Percentiles rank a stretch among this genome's conserved stretches.
phyloP scores from a whole-genome alignment of 2,797 vertebrate species.

The Chaetodon trifasciatus region DNA sequence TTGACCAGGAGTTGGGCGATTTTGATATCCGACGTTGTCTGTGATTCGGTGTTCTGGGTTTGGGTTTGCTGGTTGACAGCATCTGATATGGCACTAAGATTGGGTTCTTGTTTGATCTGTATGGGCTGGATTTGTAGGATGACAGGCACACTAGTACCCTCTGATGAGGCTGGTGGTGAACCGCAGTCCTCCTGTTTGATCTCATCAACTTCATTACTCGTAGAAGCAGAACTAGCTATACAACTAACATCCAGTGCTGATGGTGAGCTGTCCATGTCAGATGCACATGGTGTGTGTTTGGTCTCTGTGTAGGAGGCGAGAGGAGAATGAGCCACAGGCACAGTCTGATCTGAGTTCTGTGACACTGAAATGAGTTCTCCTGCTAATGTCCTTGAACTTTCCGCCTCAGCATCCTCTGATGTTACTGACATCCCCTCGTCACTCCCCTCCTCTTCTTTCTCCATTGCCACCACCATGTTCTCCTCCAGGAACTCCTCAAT shows the following conservation, averaged over 20 bases:
- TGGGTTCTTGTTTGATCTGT: slow-evolving; percentile 91
- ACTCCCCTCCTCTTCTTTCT: slow-evolving; percentile 88
- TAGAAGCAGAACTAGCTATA: slow-evolving; percentile 16
- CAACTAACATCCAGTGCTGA: slow-evolving; percentile 58
- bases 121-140: slow-evolving; percentile 96
- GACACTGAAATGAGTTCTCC: slow-evolving; percentile 59
- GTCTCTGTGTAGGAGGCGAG: slow-evolving; percentile 77
- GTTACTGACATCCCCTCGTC: slow-evolving; percentile 75
- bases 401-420: slow-evolving; percentile 56
- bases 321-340: slow-evolving; percentile 74
- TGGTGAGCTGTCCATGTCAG: slow-evolving; percentile 62
- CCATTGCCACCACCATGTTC: slow-evolving; percentile 92
- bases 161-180: slow-evolving; percentile 48
- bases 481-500: slow-evolving; percentile 99
- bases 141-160: slow-evolving; percentile 82
- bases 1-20: slow-evolving; percentile 97
- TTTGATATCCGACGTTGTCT: slow-evolving; percentile 90
- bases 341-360: slow-evolving; percentile 88
- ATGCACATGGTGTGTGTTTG: slow-evolving; percentile 69
- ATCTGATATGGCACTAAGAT: slow-evolving; percentile 75
- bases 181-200: slow-evolving; percentile 80
- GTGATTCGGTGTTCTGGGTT: slow-evolving; percentile 62
- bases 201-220: slow-evolving; percentile 71
- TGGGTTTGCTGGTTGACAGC: slow-evolving; percentile 56
- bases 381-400: slow-evolving; percentile 53